Conservation (phyloP, 92 coral and sea anemone genomes). For the Bergia puertoricense region DNA sequence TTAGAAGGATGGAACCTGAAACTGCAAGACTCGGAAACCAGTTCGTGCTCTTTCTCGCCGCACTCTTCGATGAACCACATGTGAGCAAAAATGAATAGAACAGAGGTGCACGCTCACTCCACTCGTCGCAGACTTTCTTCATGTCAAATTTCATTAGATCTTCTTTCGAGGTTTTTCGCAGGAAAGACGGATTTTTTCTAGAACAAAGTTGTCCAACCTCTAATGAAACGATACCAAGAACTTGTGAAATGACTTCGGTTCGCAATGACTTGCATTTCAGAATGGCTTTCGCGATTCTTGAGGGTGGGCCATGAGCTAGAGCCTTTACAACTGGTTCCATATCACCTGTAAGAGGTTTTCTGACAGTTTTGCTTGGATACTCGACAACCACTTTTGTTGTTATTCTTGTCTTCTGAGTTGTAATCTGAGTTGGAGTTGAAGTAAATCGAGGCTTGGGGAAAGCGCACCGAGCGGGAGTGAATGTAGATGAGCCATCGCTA, state of each 20-base stretch:
- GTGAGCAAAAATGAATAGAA: constrained; percentile 49
- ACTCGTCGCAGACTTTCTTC: constrained; percentile 32
- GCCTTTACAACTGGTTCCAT: constrained; percentile 50
- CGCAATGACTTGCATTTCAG: constrained; percentile 43
- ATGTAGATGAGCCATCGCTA: constrained; percentile 1
- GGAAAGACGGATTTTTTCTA: constrained; percentile 45
- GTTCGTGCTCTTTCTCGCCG: background rate
- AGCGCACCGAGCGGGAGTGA: constrained; percentile 22
- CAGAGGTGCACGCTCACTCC: constrained; percentile 50
- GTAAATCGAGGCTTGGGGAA: constrained; percentile 35
- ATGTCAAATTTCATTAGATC: constrained; percentile 33
- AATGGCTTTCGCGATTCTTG: constrained; percentile 51
- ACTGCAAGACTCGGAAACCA: constrained; percentile 51
- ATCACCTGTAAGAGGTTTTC: constrained; percentile 45
- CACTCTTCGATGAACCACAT: constrained; percentile 39
- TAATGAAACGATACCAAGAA: constrained; percentile 12
- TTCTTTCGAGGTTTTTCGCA: constrained; percentile 26
- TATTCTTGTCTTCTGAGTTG: constrained; percentile 35
- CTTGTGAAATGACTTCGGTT: constrained; percentile 30
- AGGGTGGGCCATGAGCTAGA: constrained; percentile 33
- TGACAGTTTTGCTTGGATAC: constrained; percentile 48
- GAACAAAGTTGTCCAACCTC: constrained; percentile 39
- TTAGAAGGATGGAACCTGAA: constrained; percentile 41
- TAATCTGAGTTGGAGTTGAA: constrained; percentile 32
- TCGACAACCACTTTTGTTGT: constrained; percentile 43